Evolutionary conservation across 2,888 invertebrate genomes (phyloP), one percentile per base, ranked within the genome.

Genomic region (Tenodera sinensis): DNA sequence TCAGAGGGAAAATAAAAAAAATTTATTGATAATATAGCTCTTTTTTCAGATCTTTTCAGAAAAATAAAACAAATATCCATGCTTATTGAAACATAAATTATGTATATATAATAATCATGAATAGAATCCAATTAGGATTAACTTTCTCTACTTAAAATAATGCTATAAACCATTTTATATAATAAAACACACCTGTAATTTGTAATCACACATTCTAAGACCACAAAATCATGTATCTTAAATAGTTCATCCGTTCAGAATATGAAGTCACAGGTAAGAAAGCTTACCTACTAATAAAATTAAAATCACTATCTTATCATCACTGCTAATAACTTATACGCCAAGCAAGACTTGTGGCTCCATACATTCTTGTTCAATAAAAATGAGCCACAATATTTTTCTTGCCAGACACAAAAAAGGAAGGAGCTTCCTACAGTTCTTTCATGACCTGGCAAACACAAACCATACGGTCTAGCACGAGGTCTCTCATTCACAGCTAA

Each of bases 201-300:
- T 87, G 82, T n/a, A 87, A 28, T 87, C 34, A 87, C 83, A 87
- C 82, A 87, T 83, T 85, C 85, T 85, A 85, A 85, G 85, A 87
- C 42, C 34, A 83, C 81, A 82, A 87, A 87, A 71, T 71, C 20
- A 71, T 71, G 86, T 47, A 42, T 85, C 47, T 84, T 27, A 42
- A 42, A 7, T 34, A 7, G 27, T 85, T 34, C 47, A 85, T 27
- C 27, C 34, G 25, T 20, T 71, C 15, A 71, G 15, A 71, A 71
- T 71, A 71, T 71, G 54, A 12, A 27, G 47, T 47, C 14, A 27
- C 12, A 84, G 87, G 87, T 87, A 87, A 12, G 12, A 34, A 28
- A 81, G 2, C 81, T 86, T 86, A 86, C 86, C 86, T 71, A 28
- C 71, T 71, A 86, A 86, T 86, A 86, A 54, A 87, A 87, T 87